Percentiles rank a stretch among this genome's conserved stretches.
phyloP scores from a whole-genome alignment of 2,888 invertebrate species.

The Amphipoea lucens region DNA sequence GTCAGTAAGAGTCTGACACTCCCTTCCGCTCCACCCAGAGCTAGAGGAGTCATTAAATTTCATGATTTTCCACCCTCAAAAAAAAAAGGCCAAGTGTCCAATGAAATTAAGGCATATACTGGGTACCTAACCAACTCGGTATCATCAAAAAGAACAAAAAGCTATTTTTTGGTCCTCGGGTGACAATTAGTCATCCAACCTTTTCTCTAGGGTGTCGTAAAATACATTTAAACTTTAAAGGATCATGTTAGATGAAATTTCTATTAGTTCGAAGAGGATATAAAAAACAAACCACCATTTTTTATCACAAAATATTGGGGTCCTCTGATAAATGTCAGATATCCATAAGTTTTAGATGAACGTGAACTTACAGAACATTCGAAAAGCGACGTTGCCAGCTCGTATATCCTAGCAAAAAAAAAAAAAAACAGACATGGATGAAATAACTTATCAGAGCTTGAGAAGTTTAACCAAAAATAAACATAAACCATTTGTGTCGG shows the following conservation, averaged over 20 bases:
- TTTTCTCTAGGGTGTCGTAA: slow-evolving; percentile 27
- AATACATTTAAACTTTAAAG: slow-evolving; percentile 30
- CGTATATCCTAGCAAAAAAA: slow-evolving; percentile 39
- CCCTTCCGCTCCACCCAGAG: too few species aligned
- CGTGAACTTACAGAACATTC: slow-evolving; percentile 18
- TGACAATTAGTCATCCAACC: slow-evolving; percentile 29
- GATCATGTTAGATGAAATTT: slow-evolving; percentile 45
- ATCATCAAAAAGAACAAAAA: slow-evolving; percentile 16
- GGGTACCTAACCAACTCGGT: background rate
- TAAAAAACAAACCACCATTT: slow-evolving; percentile 27
- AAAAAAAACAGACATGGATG: slow-evolving; percentile 45
- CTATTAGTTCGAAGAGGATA: slow-evolving; percentile 23
- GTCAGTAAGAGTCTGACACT: too few species aligned
- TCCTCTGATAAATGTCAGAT: slow-evolving; percentile 41
- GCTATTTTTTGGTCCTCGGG: background rate
- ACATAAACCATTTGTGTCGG: slow-evolving; percentile 23
- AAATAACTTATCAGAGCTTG: slow-evolving; percentile 47
- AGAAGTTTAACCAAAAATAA: slow-evolving; percentile 33
- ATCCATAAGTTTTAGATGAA: slow-evolving; percentile 30
- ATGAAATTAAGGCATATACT: background rate
- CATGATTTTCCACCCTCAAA: too few species aligned
- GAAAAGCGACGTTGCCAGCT: slow-evolving; percentile 60
- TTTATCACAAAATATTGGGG: slow-evolving; percentile 36
- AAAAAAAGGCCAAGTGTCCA: background rate
- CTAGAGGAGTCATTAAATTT: too few species aligned